These are phyloP conservation scores for Hipposideros armiger DNA, from an alignment of 2,113 vertebrate genomes.

Conservation along the genomic window DNA sequence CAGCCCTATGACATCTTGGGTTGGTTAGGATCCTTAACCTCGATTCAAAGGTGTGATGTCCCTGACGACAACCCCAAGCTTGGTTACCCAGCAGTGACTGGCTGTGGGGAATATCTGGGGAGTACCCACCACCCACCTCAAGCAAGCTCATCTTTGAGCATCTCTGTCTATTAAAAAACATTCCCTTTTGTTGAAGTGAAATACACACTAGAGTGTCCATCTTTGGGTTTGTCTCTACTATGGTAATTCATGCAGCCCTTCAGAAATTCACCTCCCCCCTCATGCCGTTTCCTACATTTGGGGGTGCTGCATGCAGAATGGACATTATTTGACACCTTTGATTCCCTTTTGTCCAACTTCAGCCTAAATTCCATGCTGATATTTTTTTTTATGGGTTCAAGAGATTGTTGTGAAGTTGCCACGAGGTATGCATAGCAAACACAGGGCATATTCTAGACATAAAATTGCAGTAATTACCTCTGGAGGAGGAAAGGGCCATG, in stretches of 20 bases:
- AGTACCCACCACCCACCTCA: not conserved
- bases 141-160: not conserved
- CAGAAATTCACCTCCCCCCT: not conserved
- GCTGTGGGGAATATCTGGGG: not conserved
- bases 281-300: not conserved
- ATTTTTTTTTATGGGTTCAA: slow-evolving; percentile 19
- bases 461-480: slow-evolving; percentile 79
- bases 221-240: not conserved
- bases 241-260: not conserved
- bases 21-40: not conserved
- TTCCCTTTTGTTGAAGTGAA: not conserved
- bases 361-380: not conserved
- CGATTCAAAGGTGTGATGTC: not conserved
- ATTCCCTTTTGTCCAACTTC: not conserved
- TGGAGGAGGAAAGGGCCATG: slow-evolving; percentile 65
- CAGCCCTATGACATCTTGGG: not conserved
- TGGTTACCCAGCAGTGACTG: not conserved
- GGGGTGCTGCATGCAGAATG: not conserved
- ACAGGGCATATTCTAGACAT: slow-evolving; percentile 44
- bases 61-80: not conserved
- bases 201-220: not conserved
- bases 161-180: not conserved
- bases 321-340: not conserved
- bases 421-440: slow-evolving; percentile 57
- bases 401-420: slow-evolving; percentile 60